Conservation (phyloP, 2,888 invertebrate species). For the Morinoia aosen region DNA sequence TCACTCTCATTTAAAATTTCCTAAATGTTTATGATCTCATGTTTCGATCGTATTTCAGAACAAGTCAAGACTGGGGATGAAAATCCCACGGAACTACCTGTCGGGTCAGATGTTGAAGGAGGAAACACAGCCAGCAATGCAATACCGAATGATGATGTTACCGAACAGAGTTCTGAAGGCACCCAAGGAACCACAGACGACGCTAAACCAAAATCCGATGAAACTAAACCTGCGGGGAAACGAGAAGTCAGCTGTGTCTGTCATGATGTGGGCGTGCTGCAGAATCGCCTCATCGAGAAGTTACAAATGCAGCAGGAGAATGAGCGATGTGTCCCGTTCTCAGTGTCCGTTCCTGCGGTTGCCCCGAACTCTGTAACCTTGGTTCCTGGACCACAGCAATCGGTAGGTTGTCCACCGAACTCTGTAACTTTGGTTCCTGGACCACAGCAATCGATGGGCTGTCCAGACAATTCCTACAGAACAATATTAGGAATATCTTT, state of each 20-base stretch:
- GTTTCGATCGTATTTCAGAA: not conserved
- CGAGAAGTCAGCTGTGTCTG: not conserved
- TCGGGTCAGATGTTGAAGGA: not conserved
- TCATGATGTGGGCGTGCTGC: not conserved
- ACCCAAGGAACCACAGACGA: not conserved
- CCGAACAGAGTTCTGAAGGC: not conserved
- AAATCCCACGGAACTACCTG: not conserved
- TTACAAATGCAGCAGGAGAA: not conserved
- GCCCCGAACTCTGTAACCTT: constrained; percentile 24
- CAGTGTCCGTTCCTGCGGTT: not conserved
- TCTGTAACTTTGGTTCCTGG: constrained; percentile 19
- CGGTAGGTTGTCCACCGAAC: constrained; percentile 24
- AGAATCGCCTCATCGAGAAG: constrained; percentile 33
- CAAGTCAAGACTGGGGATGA: not conserved
- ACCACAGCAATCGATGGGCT: not conserved
- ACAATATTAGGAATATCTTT: not conserved
- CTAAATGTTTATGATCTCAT: not conserved
- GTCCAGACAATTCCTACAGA: not conserved
- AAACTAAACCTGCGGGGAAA: not conserved
- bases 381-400: not conserved
- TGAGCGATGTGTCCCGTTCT: constrained; percentile 24
- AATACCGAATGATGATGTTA: not conserved
- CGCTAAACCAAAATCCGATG: not conserved
- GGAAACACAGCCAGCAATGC: not conserved
- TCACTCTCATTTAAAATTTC: not conserved